A percentile compares a stretch with the other conserved stretches of the same genome.
Conservation (phyloP, 2,113 vertebrate species). For the Myrmecobius fasciatus region DNA sequence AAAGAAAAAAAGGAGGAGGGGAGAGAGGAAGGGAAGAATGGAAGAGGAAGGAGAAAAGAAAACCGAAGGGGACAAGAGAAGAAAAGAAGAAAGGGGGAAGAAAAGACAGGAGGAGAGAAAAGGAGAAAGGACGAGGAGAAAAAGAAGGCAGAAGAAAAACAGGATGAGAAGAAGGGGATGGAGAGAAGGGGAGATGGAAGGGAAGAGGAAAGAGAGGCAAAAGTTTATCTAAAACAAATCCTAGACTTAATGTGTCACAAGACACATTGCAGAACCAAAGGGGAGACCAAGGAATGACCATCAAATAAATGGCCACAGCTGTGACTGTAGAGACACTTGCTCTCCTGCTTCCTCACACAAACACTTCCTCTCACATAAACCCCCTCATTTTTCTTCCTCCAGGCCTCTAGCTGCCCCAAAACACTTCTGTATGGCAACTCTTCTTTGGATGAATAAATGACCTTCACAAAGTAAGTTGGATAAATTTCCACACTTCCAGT, state of each 20-base stretch:
- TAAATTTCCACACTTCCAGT: neutral
- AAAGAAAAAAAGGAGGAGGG: neutral
- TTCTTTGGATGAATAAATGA: neutral
- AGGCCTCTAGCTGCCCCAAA: constrained; percentile 1
- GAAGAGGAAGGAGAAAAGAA: neutral
- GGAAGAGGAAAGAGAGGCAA: neutral
- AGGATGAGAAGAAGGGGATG: neutral
- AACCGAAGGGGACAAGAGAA: neutral
- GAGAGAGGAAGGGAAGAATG: constrained; percentile 18
- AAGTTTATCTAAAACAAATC: neutral
- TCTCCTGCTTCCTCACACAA: neutral
- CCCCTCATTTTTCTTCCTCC: neutral
- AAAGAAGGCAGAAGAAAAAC: neutral
- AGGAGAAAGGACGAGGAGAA: neutral
- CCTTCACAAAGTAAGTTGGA: neutral
- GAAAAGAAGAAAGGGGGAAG: neutral
- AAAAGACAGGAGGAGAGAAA: neutral
- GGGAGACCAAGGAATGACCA: neutral
- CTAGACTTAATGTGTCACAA: neutral
- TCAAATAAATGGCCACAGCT: neutral
- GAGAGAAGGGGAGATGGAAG: neutral
- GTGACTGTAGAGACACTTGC: neutral
- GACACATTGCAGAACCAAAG: neutral
- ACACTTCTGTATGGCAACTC: neutral
- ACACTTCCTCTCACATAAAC: neutral